Evolutionary conservation across 2,888 invertebrate genomes (phyloP).

Genomic region (Cosmopolites sordidus): DNA sequence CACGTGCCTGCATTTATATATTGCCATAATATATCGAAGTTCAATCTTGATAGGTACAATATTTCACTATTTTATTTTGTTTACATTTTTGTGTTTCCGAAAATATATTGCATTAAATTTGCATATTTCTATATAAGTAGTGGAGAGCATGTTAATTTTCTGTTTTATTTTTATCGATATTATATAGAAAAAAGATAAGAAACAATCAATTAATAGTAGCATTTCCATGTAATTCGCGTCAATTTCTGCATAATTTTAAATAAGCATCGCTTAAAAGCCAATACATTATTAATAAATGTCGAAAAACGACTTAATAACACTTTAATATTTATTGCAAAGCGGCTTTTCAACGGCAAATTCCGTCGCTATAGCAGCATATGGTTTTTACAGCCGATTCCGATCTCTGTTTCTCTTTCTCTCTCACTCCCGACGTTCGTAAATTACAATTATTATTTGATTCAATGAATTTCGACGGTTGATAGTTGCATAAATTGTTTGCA

Average conservation of each 20-base stretch:
- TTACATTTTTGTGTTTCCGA: no score
- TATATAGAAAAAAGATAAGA: no score
- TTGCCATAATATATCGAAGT: no score
- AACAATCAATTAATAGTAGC: no score
- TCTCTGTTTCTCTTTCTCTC: no score
- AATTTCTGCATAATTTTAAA: neutral
- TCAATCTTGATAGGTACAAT: no score
- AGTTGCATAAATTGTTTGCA: constrained; percentile 11
- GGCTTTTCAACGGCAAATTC: neutral
- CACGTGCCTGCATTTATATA: no score
- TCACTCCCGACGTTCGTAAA: neutral
- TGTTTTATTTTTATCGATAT: no score
- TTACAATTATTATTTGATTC: constrained; percentile 9
- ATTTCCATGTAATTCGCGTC: neutral
- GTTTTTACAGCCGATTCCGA: neutral
- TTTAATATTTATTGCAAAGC: constrained; percentile 1
- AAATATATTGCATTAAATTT: no score
- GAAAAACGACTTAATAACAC: neutral
- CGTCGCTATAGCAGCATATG: neutral
- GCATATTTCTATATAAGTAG: no score
- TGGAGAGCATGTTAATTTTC: no score
- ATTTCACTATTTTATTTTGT: no score
- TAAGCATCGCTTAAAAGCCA: neutral
- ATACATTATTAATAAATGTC: constrained; percentile 1
- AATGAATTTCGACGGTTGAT: constrained; percentile 10